Evolutionary conservation across 2,113 vertebrate species (phyloP), one percentile per base, ranked within the genome.

Genomic region (Oriolus oriolus): DNA sequence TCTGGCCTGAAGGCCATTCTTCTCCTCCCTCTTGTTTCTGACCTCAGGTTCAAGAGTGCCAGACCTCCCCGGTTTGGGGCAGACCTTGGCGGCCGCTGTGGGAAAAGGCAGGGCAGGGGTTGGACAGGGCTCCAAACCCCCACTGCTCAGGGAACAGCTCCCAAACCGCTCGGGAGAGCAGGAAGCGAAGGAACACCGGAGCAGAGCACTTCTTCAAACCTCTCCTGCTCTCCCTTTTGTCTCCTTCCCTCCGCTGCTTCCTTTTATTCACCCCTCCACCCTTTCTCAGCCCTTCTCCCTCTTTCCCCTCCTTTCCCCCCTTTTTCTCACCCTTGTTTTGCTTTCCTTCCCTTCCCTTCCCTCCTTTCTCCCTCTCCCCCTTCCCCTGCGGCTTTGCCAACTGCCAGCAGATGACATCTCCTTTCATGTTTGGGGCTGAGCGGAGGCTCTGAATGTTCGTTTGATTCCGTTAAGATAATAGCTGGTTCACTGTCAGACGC

Each of bases 401-500:
- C 99, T 99, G 99, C 99, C 99, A 99, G 98, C 97, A 98, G 98
- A 98, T 99, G 99, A 99, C 99, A 98, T 98, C 99, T 99, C 99
- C 99, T 99, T 99, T 99, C 99, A 99, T 99, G 99, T 99, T 98
- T 98, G 98, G 98, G 98, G 98, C 98, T 98, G 98, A 98, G 99
- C 98, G 45, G 93, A 98, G 98, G 99, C 99, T 99, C 99, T 99
- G 99, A 99, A 99, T 98, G 98, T 98, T 98, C 98, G 99, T 99
- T 99, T 99, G 99, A 99, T 99, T 99, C 99, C 98, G 98, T 99
- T 99, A 99, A 99, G 99, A 99, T 99, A 99, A 99, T 99, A 99
- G 99, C 99, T 99, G 98, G 99, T 99, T 99, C 98, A 98, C 99
- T 99, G 99, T 99, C 99, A 99, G 99, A 98, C 97, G 98, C 98